Evolutionary conservation across 1,140 invertebrate species (phyloP).

Genomic region (Caerostris darwini): DNA sequence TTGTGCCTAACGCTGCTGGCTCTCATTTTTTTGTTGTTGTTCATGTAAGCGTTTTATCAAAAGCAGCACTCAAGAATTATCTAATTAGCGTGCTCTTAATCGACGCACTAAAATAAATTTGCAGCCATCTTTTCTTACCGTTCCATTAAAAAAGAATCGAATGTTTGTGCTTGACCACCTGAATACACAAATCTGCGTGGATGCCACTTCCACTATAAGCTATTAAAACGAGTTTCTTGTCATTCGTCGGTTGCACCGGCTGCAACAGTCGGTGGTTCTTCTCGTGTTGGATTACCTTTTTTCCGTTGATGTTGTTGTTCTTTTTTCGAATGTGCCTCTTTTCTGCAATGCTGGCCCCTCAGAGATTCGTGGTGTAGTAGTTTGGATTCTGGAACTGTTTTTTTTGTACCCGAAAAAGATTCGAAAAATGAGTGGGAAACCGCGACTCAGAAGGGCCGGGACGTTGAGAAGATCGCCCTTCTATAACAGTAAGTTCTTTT

Average conservation of each 20-base stretch:
- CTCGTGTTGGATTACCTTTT: constrained; percentile 15
- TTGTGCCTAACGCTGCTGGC: not conserved
- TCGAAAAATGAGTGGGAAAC: constrained; percentile 45
- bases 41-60: not conserved
- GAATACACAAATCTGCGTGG: not conserved
- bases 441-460: constrained; percentile 71
- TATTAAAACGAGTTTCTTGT: constrained; percentile 54
- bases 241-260: constrained; percentile 4
- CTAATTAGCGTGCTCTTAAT: not conserved
- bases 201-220: not conserved
- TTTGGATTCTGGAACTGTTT: not conserved
- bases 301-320: not conserved
- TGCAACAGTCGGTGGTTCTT: not conserved
- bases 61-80: not conserved
- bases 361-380: not conserved
- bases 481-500: constrained; percentile 76
- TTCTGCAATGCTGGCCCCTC: not conserved
- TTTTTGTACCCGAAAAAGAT: not conserved
- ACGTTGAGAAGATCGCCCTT: constrained; percentile 75
- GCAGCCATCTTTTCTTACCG: not conserved
- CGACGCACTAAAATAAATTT: not conserved
- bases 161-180: constrained; percentile 8
- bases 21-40: not conserved
- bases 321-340: not conserved
- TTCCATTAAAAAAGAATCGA: not conserved